Base-by-base conservation (phyloP, 2,113 vertebrate species). In the Falco punctatus region DNA sequence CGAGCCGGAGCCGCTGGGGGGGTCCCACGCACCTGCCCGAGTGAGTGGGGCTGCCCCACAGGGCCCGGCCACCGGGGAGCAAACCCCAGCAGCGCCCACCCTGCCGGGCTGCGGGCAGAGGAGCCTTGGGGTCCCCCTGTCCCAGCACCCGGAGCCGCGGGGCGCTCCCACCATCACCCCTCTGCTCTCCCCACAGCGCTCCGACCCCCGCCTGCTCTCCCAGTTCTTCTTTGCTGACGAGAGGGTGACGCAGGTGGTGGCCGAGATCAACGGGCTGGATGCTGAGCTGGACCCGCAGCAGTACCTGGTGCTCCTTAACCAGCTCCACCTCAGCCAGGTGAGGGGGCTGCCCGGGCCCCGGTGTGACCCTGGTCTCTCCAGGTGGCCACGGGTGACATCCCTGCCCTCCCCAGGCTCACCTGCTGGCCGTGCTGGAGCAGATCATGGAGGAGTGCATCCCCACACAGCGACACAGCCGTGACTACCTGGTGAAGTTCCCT, bases 151-250 rank as follows among this genome's bases (percentile, higher is more conserved):
- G 4, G 62, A 58, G 35, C 13, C 7, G 3, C 1, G 2, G 12
- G 14, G 14, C 49, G 48, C 21, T 30, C n/a, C 59, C 1, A 0
- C n/a, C 48, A 15, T 32, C 5, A 1, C 12, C 15, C 7, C 28
- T 30, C 49, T 14, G n/a, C 67, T 81, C 44, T 78, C 30, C 58
- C 79, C 11, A 0, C 94, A 98, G 98, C 98, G 97, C 73, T 98
- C 98, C 5, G 98, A 98, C 96, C 93, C 97, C 13, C 97, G 97
- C 26, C 95, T 98, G 70, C 93, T 98, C 75, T 97, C 98, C 23
- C 98, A 98, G 81, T 98, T 98, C 94, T 98, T 97, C 90, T 97
- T 97, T 40, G 97, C 98, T 0, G 98, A 98, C 3, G 98, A 98
- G 87, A 95, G 95, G 69, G 95, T 98, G 86, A 97, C 95, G 0